Evolutionary conservation across 2,113 vertebrate genomes (phyloP).

Genomic region (Pogona vitticeps): DNA sequence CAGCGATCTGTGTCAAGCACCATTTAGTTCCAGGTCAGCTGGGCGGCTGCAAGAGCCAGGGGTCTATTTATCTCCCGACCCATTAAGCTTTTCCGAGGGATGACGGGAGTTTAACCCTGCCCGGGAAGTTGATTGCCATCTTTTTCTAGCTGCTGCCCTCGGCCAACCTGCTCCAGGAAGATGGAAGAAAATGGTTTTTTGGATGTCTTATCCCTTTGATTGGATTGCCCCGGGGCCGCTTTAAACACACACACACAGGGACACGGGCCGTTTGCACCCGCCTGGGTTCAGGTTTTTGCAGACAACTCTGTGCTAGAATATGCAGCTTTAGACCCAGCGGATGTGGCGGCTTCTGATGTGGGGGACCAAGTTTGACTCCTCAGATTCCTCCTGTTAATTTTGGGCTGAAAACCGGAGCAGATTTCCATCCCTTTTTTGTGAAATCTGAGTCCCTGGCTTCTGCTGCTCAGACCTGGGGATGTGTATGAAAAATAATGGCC

Average conservation of each 20-base stretch:
- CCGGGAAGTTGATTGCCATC: background rate
- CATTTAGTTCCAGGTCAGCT: constrained; percentile 21
- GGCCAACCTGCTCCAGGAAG: background rate
- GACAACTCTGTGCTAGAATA: too few species aligned
- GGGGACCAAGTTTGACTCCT: too few species aligned
- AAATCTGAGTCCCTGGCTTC: too few species aligned
- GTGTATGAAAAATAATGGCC: too few species aligned
- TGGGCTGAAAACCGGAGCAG: too few species aligned
- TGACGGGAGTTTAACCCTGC: background rate
- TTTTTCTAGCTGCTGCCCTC: background rate
- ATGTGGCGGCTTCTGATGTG: too few species aligned
- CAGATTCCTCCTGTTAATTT: too few species aligned
- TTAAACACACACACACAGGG: background rate
- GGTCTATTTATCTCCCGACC: constrained; percentile 12
- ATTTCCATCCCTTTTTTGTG: too few species aligned
- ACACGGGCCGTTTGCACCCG: too few species aligned
- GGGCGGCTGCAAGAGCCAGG: background rate
- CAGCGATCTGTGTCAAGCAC: constrained; percentile 14
- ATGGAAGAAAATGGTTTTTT: background rate
- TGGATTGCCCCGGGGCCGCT: background rate
- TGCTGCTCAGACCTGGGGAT: too few species aligned
- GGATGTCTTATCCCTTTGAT: background rate
- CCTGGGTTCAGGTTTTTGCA: background rate
- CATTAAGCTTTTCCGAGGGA: constrained; percentile 11
- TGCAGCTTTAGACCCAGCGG: too few species aligned